Conservation (phyloP, 92 coral and sea anemone species). For the Nematostella vectensis region DNA sequence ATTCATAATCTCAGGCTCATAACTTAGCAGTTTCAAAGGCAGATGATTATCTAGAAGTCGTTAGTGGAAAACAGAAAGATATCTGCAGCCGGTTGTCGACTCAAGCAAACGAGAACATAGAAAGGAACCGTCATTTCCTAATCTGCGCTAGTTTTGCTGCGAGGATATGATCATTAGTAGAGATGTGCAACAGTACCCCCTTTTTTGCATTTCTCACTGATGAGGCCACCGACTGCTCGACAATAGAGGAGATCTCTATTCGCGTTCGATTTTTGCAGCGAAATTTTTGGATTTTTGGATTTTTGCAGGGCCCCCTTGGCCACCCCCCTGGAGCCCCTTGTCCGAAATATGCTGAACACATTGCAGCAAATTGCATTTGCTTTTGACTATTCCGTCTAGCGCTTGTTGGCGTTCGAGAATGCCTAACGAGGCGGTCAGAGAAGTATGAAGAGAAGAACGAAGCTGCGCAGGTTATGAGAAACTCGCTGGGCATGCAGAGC, state of each 20-base stretch:
- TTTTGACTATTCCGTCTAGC: conserved; percentile 19
- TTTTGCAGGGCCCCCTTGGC: no score
- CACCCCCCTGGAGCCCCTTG: neutral
- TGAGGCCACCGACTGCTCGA: neutral
- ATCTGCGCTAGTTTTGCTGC: no score
- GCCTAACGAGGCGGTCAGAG: conserved; percentile 2
- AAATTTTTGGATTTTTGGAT: no score
- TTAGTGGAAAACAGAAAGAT: neutral
- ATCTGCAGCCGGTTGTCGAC: neutral
- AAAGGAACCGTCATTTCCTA: neutral
- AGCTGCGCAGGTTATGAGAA: conserved; percentile 33
- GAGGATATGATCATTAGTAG: neutral
- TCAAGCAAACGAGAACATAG: neutral
- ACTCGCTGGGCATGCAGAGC: conserved; percentile 38
- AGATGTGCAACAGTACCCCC: neutral
- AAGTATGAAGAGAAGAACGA: conserved; percentile 12
- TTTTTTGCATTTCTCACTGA: neutral
- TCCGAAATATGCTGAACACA: conserved; percentile 12
- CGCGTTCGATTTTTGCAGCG: no score
- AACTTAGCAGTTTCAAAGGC: neutral
- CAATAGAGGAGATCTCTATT: neutral
- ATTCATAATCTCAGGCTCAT: neutral
- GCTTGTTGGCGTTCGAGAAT: conserved; percentile 23
- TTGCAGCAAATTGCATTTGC: conserved; percentile 16
- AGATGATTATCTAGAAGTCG: neutral